phyloP scores from a whole-genome alignment of 2,888 invertebrate species.

The Dryobota labecula region DNA sequence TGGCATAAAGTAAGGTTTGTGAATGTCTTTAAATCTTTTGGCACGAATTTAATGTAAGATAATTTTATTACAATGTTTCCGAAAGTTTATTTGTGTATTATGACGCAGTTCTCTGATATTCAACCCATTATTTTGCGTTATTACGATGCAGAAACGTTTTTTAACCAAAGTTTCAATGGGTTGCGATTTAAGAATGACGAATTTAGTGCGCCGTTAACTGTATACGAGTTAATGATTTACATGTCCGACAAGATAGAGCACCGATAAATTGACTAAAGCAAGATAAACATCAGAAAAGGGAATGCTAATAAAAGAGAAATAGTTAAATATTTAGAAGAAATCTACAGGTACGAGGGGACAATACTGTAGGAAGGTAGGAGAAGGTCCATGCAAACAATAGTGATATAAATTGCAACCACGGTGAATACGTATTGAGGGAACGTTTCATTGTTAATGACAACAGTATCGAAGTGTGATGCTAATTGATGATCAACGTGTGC shows the following conservation, averaged over 20 bases:
- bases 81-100: slow-evolving; percentile 19
- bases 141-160: slow-evolving; percentile 25
- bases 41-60: slow-evolving; percentile 22
- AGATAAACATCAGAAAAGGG: slow-evolving; percentile 20
- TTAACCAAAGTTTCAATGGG: slow-evolving; percentile 37
- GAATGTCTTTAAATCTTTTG: slow-evolving; percentile 35
- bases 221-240: slow-evolving; percentile 59
- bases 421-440: slow-evolving; percentile 68
- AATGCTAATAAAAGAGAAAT: slow-evolving; percentile 19
- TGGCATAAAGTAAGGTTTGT: slow-evolving; percentile 15
- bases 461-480: slow-evolving; percentile 58
- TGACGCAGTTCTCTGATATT: slow-evolving; percentile 21
- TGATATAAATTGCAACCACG: slow-evolving; percentile 52
- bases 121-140: slow-evolving; percentile 11
- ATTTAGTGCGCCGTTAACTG: slow-evolving; percentile 52
- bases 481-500: slow-evolving; percentile 71
- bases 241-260: slow-evolving; percentile 42
- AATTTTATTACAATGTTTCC: slow-evolving; percentile 20
- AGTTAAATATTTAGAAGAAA: slow-evolving; percentile 34
- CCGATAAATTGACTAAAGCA: slow-evolving; percentile 24
- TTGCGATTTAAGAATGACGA: slow-evolving; percentile 48
- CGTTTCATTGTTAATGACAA: slow-evolving; percentile 56
- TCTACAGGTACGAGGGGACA: slow-evolving; percentile 21
- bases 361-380: slow-evolving; percentile 7
- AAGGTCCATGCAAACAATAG: slow-evolving; percentile 64